Conservation (phyloP, 1,140 invertebrate species). For the Hycleus phaleratus region DNA sequence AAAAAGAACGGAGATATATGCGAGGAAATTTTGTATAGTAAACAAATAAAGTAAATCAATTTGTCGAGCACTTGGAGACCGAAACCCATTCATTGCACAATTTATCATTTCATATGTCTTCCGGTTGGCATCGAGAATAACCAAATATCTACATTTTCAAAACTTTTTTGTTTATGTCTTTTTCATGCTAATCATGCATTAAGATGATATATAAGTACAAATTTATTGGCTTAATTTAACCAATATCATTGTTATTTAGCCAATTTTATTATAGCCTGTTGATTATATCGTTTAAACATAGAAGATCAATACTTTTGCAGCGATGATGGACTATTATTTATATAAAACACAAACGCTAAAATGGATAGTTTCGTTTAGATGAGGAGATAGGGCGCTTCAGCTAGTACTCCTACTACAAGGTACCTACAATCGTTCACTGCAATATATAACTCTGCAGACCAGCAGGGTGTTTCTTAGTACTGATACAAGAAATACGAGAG, state of each 20-base stretch:
- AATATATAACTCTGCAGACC: conserved; percentile 37
- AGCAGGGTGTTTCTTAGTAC: conserved; percentile 38
- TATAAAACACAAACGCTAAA: neutral
- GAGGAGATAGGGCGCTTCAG: conserved; percentile 30
- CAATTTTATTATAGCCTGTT: neutral
- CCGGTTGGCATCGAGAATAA: conserved; percentile 35
- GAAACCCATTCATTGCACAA: conserved; percentile 16
- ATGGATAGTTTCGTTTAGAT: conserved; percentile 20
- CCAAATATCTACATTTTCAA: conserved; percentile 31
- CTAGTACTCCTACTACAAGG: conserved; percentile 32
- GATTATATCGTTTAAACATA: neutral
- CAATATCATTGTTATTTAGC: too few relatives aligned
- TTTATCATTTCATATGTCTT: conserved; percentile 36
- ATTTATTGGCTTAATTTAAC: too few relatives aligned
- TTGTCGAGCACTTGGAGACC: too few relatives aligned
- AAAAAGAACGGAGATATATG: too few relatives aligned
- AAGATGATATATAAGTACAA: conserved; percentile 17
- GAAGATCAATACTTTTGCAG: too few relatives aligned
- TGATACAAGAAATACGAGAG: conserved; percentile 41
- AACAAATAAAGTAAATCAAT: too few relatives aligned
- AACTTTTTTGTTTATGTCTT: conserved; percentile 35
- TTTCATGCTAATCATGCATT: conserved; percentile 29
- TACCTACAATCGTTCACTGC: conserved; percentile 28
- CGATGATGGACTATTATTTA: conserved; percentile 1
- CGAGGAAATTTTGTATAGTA: too few relatives aligned